phyloP scores from a whole-genome alignment of 2,113 vertebrate species.

The Porphyrio hochstetteri region DNA sequence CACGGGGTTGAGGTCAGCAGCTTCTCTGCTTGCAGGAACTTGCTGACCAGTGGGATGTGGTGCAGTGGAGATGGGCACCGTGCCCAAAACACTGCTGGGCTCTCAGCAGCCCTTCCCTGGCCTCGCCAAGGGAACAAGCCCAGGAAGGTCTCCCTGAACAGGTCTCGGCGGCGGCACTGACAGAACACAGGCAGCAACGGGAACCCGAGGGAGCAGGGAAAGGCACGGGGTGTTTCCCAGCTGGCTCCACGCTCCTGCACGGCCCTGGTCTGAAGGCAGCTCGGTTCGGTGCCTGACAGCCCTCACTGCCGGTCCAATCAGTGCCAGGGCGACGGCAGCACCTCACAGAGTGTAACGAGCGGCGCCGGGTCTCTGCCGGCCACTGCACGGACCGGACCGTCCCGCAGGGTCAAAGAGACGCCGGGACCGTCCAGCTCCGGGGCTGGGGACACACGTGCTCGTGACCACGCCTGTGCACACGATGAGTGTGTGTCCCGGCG shows the following conservation, averaged over 20 bases:
- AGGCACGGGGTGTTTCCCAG: background rate
- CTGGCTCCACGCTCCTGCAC: rapidly evolving
- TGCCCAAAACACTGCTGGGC: background rate
- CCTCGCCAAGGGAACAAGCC: background rate
- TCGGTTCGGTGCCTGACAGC: background rate
- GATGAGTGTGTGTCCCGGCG: background rate
- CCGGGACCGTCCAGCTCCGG: background rate
- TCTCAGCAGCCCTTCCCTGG: background rate
- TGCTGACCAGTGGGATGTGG: rapidly evolving
- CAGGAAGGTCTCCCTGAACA: too few species aligned
- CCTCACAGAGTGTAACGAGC: rapidly evolving
- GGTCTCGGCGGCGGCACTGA: too few species aligned
- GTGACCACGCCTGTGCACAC: rapidly evolving
- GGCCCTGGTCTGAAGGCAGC: background rate
- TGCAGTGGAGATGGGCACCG: background rate
- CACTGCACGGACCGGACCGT: rapidly evolving
- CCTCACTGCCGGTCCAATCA: background rate
- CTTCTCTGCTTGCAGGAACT: background rate
- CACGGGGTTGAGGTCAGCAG: background rate
- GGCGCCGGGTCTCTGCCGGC: background rate
- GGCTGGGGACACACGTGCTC: rapidly evolving
- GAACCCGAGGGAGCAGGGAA: background rate
- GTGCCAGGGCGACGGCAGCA: rapidly evolving
- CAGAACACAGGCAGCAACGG: background rate
- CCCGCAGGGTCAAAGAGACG: background rate